Conservation (phyloP, 2,797 vertebrate genomes). For the Chloroceryle amazona region DNA sequence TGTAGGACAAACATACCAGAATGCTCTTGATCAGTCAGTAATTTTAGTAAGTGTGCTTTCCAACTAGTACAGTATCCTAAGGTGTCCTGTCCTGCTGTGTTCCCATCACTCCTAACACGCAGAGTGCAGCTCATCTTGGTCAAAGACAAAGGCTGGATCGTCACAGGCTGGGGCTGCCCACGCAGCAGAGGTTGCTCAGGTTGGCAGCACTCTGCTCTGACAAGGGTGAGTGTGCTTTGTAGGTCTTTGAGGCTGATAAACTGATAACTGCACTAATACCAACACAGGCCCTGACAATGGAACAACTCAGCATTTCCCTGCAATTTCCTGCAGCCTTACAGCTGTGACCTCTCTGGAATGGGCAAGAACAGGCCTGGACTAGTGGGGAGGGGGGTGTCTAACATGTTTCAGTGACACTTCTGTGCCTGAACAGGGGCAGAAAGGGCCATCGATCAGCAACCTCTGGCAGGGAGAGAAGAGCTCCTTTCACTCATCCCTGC, state of each 20-base stretch:
- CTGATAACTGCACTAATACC: neutral
- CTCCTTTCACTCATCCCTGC: neutral
- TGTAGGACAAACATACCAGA: constrained; percentile 35
- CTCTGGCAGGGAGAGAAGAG: fast-evolving
- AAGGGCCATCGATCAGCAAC: neutral
- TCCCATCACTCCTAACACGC: fast-evolving
- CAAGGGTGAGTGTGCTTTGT: fast-evolving
- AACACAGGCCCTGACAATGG: fast-evolving
- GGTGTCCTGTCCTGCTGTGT: constrained; percentile 3
- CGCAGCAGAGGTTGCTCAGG: neutral
- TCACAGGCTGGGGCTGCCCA: fast-evolving
- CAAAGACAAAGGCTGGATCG: fast-evolving
- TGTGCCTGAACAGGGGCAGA: neutral
- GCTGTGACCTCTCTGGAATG: neutral
- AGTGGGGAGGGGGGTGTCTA: neutral
- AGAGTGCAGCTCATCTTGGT: neutral
- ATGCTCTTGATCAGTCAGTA: constrained; percentile 31
- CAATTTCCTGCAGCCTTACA: fast-evolving
- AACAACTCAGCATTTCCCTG: neutral
- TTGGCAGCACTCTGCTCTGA: fast-evolving
- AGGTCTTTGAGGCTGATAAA: neutral
- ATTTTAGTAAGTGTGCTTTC: constrained; percentile 58
- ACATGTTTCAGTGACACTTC: fast-evolving
- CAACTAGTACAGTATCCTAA: neutral
- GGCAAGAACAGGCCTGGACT: neutral